phyloP scores from a whole-genome alignment of 2,888 invertebrate species.

The Geophilus truncorum region DNA sequence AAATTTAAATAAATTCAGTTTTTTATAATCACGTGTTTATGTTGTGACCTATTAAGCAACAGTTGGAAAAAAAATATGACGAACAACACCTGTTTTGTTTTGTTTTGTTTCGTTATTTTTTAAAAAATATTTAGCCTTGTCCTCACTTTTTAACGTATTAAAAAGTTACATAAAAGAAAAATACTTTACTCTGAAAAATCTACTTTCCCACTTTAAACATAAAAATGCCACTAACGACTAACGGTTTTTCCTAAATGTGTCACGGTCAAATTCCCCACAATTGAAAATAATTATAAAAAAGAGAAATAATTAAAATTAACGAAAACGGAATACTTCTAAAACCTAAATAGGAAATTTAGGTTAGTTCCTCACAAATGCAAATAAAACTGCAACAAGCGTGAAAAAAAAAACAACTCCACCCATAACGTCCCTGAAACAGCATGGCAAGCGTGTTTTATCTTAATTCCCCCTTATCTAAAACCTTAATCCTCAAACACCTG shows the following conservation, averaged over 20 bases:
- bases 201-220: no score
- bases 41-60: background rate
- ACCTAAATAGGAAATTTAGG: background rate
- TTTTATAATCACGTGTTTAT: background rate
- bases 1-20: background rate
- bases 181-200: background rate
- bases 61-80: background rate
- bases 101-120: background rate
- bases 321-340: background rate
- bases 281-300: background rate
- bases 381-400: background rate
- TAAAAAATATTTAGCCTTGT: background rate
- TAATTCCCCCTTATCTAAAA: background rate
- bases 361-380: background rate
- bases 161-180: background rate
- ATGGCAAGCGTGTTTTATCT: background rate
- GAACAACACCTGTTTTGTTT: background rate
- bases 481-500: background rate
- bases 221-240: background rate
- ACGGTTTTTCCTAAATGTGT: background rate
- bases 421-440: background rate
- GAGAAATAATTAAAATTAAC: background rate
- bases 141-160: background rate
- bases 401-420: background rate
- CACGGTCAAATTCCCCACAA: background rate